Evolutionary conservation across 1,140 invertebrate species (phyloP).

Genomic region (Trachymyrmex septentrionalis): DNA sequence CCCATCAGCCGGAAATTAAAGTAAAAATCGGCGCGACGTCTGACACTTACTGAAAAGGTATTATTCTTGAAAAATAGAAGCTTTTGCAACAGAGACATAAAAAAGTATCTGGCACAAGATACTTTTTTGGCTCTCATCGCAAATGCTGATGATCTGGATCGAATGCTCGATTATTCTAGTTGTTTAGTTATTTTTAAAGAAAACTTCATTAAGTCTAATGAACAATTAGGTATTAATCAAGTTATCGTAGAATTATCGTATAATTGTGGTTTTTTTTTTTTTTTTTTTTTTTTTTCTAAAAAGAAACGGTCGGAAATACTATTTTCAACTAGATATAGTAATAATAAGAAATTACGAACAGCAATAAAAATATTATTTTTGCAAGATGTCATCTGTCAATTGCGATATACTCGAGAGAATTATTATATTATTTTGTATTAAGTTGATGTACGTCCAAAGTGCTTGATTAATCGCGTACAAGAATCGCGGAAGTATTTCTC

Average conservation of each 20-base stretch:
- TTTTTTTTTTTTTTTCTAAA: neutral
- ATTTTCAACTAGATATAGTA: neutral
- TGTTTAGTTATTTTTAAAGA: slow-evolving; percentile 13
- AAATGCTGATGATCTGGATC: neutral
- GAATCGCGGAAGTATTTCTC: neutral
- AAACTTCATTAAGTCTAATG: slow-evolving; percentile 3
- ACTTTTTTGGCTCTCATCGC: neutral
- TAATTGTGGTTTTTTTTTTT: neutral
- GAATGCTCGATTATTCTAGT: neutral
- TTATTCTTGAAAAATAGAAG: slow-evolving; percentile 31
- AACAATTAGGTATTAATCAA: slow-evolving; percentile 9
- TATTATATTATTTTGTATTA: neutral
- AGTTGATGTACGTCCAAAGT: neutral
- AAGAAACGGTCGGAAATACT: neutral
- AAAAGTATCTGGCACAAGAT: slow-evolving; percentile 43
- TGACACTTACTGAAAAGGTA: slow-evolving; percentile 41
- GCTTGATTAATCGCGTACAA: neutral
- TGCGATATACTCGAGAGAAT: neutral
- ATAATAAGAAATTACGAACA: slow-evolving; percentile 10
- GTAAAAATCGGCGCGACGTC: slow-evolving; percentile 53
- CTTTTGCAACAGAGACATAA: slow-evolving; percentile 19
- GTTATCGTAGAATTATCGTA: slow-evolving; percentile 2
- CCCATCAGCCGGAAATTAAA: slow-evolving; percentile 36
- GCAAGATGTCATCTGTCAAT: neutral
- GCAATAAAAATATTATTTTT: neutral